Percentiles rank a stretch among this genome's conserved stretches.
These are phyloP conservation scores for Acronicta psi DNA, from an alignment of 2,888 invertebrate genomes.

Conservation along the genomic window DNA sequence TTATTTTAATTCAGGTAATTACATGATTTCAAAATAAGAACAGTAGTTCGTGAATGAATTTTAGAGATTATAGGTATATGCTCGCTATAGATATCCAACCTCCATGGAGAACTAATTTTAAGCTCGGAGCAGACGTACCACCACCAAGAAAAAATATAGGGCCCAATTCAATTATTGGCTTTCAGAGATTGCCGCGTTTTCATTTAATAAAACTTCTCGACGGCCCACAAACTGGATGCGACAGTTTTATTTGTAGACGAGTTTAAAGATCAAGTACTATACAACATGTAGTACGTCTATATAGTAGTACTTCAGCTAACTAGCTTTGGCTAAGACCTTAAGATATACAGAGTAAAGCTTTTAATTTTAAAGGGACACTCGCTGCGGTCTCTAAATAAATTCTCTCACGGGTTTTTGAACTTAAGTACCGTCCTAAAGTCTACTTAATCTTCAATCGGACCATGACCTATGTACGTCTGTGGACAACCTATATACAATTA, in stretches of 20 bases:
- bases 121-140: not conserved
- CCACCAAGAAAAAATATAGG: conserved; percentile 25
- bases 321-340: conserved; percentile 1
- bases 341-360: not conserved
- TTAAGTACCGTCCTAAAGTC: too few species aligned
- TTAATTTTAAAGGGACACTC: not conserved
- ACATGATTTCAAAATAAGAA: too few species aligned
- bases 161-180: conserved; percentile 42
- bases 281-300: conserved; percentile 2
- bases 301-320: not conserved
- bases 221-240: conserved; percentile 18
- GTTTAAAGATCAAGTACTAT: not conserved
- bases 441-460: too few species aligned
- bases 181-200: conserved; percentile 35
- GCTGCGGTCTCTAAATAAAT: not conserved
- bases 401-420: not conserved
- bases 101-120: conserved; percentile 13
- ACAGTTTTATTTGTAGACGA: conserved; percentile 25
- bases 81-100: not conserved
- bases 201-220: conserved; percentile 34
- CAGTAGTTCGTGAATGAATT: too few species aligned
- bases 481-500: too few species aligned
- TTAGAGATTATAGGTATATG: too few species aligned
- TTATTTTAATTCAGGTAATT: too few species aligned
- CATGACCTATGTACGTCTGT: too few species aligned